phyloP scores from a whole-genome alignment of 1,140 invertebrate species.

The Caenorhabditis remanei region DNA sequence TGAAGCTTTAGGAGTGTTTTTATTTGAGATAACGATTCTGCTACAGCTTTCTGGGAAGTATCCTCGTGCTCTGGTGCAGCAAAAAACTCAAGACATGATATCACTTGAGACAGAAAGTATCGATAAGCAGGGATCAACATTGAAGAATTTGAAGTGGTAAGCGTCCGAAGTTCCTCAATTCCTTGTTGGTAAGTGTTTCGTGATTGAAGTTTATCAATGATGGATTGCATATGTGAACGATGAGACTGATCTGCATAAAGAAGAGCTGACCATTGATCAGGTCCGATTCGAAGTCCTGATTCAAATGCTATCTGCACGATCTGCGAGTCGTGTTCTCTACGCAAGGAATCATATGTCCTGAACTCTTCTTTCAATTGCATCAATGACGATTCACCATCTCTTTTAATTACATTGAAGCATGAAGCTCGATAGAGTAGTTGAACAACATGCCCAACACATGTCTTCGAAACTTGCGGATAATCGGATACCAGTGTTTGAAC shows the following conservation, averaged over 20 bases:
- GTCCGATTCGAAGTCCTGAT: conserved; percentile 93
- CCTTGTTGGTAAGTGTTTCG: conserved; percentile 49
- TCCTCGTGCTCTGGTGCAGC: neutral
- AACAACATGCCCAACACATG: conserved; percentile 97
- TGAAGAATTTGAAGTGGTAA: neutral
- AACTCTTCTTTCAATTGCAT: conserved; percentile 99
- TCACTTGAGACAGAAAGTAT: conserved; percentile 37
- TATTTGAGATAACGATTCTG: neutral
- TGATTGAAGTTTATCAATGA: conserved; percentile 82
- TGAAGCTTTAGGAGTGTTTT: neutral
- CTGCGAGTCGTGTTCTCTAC: conserved; percentile 97
- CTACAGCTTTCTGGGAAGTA: neutral
- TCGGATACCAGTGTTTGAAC: conserved; percentile 93
- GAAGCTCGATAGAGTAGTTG: conserved; percentile 96
- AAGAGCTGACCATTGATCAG: conserved; percentile 97
- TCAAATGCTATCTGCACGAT: conserved; percentile 97
- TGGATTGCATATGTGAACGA: conserved; percentile 98
- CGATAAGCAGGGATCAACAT: conserved; percentile 40
- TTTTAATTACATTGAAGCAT: conserved; percentile 97
- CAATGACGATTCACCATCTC: conserved; percentile 94
- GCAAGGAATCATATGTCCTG: conserved; percentile 90
- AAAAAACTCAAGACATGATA: conserved; percentile 27
- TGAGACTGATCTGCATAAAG: conserved; percentile 94
- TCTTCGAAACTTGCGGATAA: conserved; percentile 97
- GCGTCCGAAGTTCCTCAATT: conserved; percentile 42